Conservation (phyloP, 2,797 vertebrate species). For the Ptychobarbus kaznakovi region DNA sequence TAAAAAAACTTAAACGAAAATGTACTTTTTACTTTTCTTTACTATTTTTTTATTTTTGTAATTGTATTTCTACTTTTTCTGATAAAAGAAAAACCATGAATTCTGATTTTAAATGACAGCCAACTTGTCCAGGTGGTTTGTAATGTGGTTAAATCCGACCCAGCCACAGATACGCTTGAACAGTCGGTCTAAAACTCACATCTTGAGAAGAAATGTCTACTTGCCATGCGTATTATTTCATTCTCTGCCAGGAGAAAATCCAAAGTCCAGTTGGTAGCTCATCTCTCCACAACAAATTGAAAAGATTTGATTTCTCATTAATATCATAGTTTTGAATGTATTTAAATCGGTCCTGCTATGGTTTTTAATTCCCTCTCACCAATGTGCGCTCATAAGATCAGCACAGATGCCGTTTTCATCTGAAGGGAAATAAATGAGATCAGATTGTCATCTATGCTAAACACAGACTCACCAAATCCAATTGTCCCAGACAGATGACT, state of each 20-base stretch:
- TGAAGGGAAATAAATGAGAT: slow-evolving; percentile 13
- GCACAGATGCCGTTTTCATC: slow-evolving; percentile 1
- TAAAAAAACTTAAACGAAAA: background rate
- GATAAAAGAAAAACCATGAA: background rate
- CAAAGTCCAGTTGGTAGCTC: no score
- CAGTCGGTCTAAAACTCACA: background rate
- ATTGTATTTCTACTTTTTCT: background rate
- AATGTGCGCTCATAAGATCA: background rate
- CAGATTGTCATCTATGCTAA: slow-evolving; percentile 24
- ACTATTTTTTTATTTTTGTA: no score
- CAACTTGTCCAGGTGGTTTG: background rate
- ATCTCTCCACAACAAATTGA: background rate
- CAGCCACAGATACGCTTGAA: background rate
- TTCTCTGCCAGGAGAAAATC: background rate
- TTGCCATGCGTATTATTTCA: background rate
- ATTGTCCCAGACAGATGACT: background rate
- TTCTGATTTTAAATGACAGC: background rate
- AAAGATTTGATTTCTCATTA: background rate
- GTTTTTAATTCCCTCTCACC: background rate
- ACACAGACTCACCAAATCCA: slow-evolving; percentile 17
- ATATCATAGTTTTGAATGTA: background rate
- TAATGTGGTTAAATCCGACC: background rate
- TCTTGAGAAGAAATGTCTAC: background rate
- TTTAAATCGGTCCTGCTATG: background rate
- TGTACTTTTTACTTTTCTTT: no score